Conservation (phyloP, 2,888 invertebrate genomes). For the Nemotelus pantherinus region DNA sequence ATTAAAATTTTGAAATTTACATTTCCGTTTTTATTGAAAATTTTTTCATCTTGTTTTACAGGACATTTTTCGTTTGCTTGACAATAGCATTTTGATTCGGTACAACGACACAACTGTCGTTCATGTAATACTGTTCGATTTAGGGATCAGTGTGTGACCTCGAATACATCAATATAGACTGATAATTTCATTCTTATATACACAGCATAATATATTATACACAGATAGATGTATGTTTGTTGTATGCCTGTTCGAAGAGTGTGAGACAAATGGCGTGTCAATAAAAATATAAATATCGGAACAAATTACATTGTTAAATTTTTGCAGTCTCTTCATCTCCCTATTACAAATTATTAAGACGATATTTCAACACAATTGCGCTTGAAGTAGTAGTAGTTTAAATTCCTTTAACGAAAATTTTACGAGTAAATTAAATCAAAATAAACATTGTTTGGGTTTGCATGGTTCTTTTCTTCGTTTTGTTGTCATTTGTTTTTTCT, state of each 20-base stretch:
- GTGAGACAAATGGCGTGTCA: too few species aligned
- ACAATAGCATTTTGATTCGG: slow-evolving; percentile 21
- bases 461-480: slow-evolving; percentile 14
- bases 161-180: too few species aligned
- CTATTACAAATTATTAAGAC: too few species aligned
- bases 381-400: neutral
- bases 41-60: slow-evolving; percentile 26
- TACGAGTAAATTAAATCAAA: slow-evolving; percentile 3
- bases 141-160: neutral
- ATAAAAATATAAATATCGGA: too few species aligned
- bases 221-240: too few species aligned
- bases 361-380: neutral
- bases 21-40: slow-evolving; percentile 26
- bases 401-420: slow-evolving; percentile 1
- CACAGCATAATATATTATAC: too few species aligned
- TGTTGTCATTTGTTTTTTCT: slow-evolving; percentile 12
- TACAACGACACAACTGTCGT: neutral
- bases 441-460: slow-evolving; percentile 14
- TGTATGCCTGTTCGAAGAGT: too few species aligned
- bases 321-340: too few species aligned
- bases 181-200: too few species aligned
- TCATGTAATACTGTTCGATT: neutral
- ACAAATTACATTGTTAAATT: too few species aligned
- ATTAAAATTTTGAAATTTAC: slow-evolving; percentile 11
- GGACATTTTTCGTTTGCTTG: slow-evolving; percentile 24